Conservation (phyloP, 1,140 invertebrate genomes). For the Proales similis region DNA sequence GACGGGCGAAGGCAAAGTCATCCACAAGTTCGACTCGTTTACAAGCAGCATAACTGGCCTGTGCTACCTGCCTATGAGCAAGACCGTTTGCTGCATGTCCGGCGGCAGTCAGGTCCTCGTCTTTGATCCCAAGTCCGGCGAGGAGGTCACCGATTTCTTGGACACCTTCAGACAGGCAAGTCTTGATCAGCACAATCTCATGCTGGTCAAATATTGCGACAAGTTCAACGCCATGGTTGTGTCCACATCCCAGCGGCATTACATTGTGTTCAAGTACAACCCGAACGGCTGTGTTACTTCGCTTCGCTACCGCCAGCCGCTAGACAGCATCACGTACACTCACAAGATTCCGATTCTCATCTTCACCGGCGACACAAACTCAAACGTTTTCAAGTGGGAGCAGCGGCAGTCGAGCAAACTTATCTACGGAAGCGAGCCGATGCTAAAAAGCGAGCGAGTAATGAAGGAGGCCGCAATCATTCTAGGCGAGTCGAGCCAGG, state of each 20-base stretch:
- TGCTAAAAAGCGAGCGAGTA: slow-evolving; percentile 30
- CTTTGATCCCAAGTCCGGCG: slow-evolving; percentile 52
- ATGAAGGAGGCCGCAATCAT: slow-evolving; percentile 11
- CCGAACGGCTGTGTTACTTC: slow-evolving; percentile 50
- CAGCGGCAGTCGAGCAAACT: slow-evolving; percentile 53
- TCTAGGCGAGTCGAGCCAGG: slow-evolving; percentile 15
- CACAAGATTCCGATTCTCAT: slow-evolving; percentile 41
- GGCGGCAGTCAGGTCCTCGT: slow-evolving; percentile 47
- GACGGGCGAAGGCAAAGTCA: slow-evolving; percentile 47
- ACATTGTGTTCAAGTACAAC: slow-evolving; percentile 53
- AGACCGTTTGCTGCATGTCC: slow-evolving; percentile 49
- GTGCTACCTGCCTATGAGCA: slow-evolving; percentile 50
- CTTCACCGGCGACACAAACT: slow-evolving; percentile 49
- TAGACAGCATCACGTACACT: slow-evolving; percentile 44
- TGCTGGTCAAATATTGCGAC: slow-evolving; percentile 47
- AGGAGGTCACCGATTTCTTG: slow-evolving; percentile 45
- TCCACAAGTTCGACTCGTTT: slow-evolving; percentile 50
- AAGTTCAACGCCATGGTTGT: slow-evolving; percentile 46
- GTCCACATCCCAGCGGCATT: slow-evolving; percentile 46
- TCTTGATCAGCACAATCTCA: slow-evolving; percentile 42
- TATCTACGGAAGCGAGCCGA: slow-evolving; percentile 43
- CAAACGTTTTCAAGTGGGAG: slow-evolving; percentile 52
- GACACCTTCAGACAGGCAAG: slow-evolving; percentile 27
- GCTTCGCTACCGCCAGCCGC: slow-evolving; percentile 43
- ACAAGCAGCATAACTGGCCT: slow-evolving; percentile 47